A percentile compares a stretch with the other conserved stretches of the same genome.
Evolutionary conservation across 2,113 vertebrate species (phyloP).

Genomic region (Tachuris rubrigastra): DNA sequence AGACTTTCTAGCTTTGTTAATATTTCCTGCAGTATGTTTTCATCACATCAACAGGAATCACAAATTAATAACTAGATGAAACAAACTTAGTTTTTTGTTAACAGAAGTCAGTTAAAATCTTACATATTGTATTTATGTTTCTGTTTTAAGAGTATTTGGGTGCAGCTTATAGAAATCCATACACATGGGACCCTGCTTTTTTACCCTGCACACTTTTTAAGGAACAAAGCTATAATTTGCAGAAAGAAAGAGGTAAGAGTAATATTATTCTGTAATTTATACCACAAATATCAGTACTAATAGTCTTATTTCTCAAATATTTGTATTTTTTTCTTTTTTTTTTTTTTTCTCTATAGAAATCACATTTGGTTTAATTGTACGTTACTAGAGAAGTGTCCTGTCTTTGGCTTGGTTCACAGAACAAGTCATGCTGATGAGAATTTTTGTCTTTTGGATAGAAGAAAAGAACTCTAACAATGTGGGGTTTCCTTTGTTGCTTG

Average conservation of each 20-base stretch:
- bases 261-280: neutral
- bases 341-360: neutral
- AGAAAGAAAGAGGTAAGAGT: constrained; percentile 64
- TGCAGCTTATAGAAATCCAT: constrained; percentile 26
- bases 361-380: neutral
- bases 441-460: neutral
- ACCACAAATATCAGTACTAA: neutral
- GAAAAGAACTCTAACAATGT: neutral
- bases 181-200: constrained; percentile 16
- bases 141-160: constrained; percentile 6
- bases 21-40: neutral
- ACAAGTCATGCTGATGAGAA: neutral
- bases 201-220: neutral
- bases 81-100: neutral
- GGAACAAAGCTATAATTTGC: constrained; percentile 22
- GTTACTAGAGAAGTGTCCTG: neutral
- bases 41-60: neutral
- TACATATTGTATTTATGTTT: neutral
- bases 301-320: neutral
- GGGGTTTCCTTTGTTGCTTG: neutral
- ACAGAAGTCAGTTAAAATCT: neutral
- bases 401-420: neutral
- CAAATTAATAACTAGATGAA: neutral
- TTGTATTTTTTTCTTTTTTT: neutral
- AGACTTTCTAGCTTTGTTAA: neutral